phyloP scores from a whole-genome alignment of 2,888 invertebrate species.

The Dioctria linearis region DNA sequence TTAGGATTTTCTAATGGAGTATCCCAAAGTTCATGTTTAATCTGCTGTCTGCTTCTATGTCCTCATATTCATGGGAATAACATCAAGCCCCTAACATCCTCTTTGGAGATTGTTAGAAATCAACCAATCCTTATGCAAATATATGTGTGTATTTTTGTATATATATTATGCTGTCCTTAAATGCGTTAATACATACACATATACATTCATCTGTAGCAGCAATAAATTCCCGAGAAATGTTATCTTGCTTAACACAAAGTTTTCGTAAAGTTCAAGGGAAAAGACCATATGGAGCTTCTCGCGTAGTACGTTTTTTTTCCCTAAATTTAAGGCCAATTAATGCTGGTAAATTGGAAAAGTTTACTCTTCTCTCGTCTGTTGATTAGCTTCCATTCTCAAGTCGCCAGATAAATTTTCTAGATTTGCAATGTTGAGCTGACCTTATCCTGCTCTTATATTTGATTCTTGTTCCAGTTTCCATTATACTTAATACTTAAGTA shows the following conservation, averaged over 20 bases:
- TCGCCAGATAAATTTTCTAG: constrained; percentile 30
- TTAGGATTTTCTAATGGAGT: constrained; percentile 2
- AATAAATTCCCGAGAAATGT: constrained; percentile 23
- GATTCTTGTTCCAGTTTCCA: constrained; percentile 36
- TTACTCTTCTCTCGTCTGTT: constrained; percentile 55
- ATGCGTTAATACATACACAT: neutral
- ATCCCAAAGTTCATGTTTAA: constrained; percentile 4
- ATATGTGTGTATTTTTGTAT: neutral
- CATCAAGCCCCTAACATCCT: neutral
- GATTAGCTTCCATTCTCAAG: constrained; percentile 54
- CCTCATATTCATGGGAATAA: constrained; percentile 12
- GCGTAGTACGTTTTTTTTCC: constrained; percentile 28
- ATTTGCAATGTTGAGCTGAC: constrained; percentile 36
- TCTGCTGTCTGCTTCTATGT: neutral
- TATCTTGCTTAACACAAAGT: constrained; percentile 38
- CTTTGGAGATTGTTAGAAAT: constrained; percentile 1
- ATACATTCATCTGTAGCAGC: neutral
- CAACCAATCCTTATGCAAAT: neutral
- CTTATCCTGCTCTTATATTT: constrained; percentile 41
- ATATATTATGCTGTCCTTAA: neutral
- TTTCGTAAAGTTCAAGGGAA: constrained; percentile 31
- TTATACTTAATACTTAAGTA: neutral
- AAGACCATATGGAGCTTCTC: neutral
- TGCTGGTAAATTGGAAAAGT: constrained; percentile 57
- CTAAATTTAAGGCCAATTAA: constrained; percentile 58